A percentile compares a stretch with the other conserved stretches of the same genome.
phyloP scores from a whole-genome alignment of 2,113 vertebrate genomes.

The Apodemus sylvaticus region DNA sequence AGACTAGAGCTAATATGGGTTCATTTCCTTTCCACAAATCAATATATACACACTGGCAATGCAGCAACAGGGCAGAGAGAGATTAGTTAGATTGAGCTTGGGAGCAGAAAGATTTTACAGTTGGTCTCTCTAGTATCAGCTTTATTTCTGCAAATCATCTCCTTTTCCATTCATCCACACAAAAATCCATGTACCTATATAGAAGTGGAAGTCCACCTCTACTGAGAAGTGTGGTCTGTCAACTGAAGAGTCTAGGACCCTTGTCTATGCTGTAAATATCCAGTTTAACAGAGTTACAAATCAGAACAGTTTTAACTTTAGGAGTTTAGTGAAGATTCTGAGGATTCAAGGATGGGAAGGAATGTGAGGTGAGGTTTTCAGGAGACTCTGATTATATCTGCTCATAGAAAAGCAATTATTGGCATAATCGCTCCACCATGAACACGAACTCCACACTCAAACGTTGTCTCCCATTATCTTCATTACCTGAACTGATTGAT shows the following conservation, averaged over 20 bases:
- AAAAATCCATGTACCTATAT: not conserved
- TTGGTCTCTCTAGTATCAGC: conserved; percentile 27
- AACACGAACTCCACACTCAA: conserved; percentile 17
- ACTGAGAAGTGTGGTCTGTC: not conserved
- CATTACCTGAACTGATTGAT: conserved; percentile 64
- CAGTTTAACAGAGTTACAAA: not conserved
- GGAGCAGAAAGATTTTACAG: conserved; percentile 39
- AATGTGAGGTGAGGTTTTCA: conserved; percentile 5
- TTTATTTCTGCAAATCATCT: conserved; percentile 64
- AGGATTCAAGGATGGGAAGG: not conserved
- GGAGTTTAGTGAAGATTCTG: not conserved
- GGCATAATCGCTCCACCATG: conserved; percentile 51
- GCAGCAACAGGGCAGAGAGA: not conserved
- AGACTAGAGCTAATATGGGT: not conserved
- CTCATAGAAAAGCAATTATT: conserved; percentile 50
- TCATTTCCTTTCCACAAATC: conserved; percentile 52
- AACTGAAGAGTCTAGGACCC: not conserved
- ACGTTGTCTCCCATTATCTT: conserved; percentile 67
- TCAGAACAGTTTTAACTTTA: conserved; percentile 11
- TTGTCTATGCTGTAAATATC: not conserved
- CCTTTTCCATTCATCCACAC: not conserved
- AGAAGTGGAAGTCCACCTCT: not conserved
- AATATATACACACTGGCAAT: not conserved
- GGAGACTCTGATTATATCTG: conserved; percentile 36
- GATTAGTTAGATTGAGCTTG: conserved; percentile 12